These are phyloP conservation scores for Antedon mediterranea DNA, from an alignment of 53 echinoderm and acorn worm genomes.

Conservation along the genomic window DNA sequence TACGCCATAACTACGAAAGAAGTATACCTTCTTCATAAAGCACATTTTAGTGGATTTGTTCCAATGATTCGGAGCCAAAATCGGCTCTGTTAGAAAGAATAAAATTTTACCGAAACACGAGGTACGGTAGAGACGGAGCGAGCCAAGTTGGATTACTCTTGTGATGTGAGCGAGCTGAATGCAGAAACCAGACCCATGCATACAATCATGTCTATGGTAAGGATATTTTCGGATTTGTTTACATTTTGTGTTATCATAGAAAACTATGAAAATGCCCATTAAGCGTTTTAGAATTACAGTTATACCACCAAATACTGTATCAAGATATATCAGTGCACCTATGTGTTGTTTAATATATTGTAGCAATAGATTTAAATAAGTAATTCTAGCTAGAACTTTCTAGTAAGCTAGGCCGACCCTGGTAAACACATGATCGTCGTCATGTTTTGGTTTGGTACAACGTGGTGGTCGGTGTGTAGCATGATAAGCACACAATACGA, in stretches of 20 bases:
- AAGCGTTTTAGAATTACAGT: no score
- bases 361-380: no score
- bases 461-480: no score
- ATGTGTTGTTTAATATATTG: no score
- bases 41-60: neutral
- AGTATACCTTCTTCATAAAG: neutral
- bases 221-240: no score
- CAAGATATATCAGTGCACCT: no score
- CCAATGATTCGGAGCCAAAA: neutral
- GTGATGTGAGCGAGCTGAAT: neutral
- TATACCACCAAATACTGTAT: no score
- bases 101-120: neutral
- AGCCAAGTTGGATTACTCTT: constrained; percentile 1
- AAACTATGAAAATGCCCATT: neutral
- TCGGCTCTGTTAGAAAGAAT: neutral
- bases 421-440: no score
- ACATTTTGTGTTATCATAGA: neutral
- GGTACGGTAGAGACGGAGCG: neutral
- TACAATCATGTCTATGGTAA: neutral
- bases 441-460: no score
- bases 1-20: constrained; percentile 66
- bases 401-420: no score
- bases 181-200: neutral
- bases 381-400: no score
- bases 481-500: no score